Conservation (phyloP, 2,113 vertebrate genomes). For the Tretioscincus oriximinensis region DNA sequence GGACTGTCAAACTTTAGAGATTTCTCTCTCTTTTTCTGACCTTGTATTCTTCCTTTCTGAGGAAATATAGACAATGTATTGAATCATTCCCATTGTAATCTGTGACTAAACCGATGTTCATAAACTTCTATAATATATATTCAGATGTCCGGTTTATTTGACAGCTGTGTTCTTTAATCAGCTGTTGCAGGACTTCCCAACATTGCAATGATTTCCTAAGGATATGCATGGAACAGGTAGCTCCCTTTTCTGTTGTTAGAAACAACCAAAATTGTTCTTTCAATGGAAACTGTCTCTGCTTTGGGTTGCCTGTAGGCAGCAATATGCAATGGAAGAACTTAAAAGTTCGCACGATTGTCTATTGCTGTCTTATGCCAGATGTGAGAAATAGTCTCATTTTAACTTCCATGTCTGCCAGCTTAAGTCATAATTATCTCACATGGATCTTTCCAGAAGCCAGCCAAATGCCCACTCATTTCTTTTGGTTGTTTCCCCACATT, state of each 20-base stretch:
- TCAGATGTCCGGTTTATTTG: neutral
- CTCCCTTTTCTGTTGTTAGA: neutral
- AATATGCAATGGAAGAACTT: neutral
- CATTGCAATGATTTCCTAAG: neutral
- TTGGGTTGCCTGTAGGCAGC: neutral
- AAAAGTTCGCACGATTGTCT: too few relatives aligned
- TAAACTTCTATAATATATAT: neutral
- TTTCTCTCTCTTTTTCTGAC: neutral
- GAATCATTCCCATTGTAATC: neutral
- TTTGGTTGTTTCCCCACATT: too few relatives aligned
- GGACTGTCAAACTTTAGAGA: slow-evolving; percentile 22
- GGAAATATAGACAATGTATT: slow-evolving; percentile 3
- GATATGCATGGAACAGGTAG: neutral
- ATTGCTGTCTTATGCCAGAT: too few relatives aligned
- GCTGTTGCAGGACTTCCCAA: neutral
- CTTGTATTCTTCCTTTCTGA: neutral
- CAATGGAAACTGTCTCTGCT: neutral
- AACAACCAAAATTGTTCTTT: neutral
- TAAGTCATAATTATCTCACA: too few relatives aligned
- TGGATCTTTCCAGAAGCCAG: too few relatives aligned
- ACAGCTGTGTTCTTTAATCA: neutral
- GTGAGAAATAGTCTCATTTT: too few relatives aligned
- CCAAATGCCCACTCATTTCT: too few relatives aligned
- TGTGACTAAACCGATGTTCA: neutral
- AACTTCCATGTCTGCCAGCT: too few relatives aligned